Evolutionary conservation across 2,888 invertebrate species (phyloP).

Genomic region (Asteroscopus sphinx): DNA sequence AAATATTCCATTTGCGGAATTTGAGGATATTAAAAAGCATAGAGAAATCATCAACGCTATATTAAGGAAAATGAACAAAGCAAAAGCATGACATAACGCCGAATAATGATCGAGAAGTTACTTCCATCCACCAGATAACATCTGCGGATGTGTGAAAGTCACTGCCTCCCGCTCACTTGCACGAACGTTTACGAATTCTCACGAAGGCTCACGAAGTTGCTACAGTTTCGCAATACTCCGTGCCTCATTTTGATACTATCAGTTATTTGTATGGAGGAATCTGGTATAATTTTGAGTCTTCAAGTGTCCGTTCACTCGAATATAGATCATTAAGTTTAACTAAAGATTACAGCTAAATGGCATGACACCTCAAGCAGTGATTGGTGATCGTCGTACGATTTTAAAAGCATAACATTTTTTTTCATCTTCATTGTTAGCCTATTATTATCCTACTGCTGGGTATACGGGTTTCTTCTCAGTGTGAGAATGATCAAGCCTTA

Average conservation of each 20-base stretch:
- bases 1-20: too few relatives aligned
- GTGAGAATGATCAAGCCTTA: too few relatives aligned
- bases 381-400: too few relatives aligned
- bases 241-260: conserved; percentile 38
- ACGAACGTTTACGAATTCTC: conserved; percentile 11
- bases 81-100: conserved; percentile 22
- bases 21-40: too few relatives aligned
- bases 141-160: conserved; percentile 9
- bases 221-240: conserved; percentile 32
- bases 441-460: too few relatives aligned
- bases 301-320: conserved; percentile 7
- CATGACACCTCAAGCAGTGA: too few relatives aligned
- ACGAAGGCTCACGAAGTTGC: conserved; percentile 31
- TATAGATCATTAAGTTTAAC: background rate
- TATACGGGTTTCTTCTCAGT: too few relatives aligned
- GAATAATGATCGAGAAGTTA: conserved; percentile 8
- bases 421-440: too few relatives aligned
- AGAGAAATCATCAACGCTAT: too few relatives aligned
- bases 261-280: conserved; percentile 38
- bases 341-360: too few relatives aligned
- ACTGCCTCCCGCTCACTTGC: conserved; percentile 4
- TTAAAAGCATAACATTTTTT: too few relatives aligned
- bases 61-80: conserved; percentile 7
- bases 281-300: conserved; percentile 8
- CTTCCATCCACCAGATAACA: conserved; percentile 28